Percentiles rank a stretch among this genome's conserved stretches.
Evolutionary conservation across 2,797 vertebrate species (phyloP).

Genomic region (Mionectes olivaceus): DNA sequence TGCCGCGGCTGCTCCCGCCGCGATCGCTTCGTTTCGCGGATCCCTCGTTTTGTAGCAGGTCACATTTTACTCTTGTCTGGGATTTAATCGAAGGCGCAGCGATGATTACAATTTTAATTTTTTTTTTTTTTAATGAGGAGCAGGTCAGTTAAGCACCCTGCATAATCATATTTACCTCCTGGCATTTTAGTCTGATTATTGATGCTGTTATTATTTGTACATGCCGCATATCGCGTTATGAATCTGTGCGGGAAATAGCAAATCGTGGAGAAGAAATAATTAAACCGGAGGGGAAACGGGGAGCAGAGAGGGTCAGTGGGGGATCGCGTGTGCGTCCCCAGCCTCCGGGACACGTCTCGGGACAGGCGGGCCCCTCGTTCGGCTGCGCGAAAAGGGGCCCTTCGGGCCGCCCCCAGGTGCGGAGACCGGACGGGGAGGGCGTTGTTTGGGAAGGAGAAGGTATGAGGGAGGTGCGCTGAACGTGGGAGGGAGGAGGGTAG

Average conservation of each 20-base stretch:
- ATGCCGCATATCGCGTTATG: neutral
- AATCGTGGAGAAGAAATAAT: neutral
- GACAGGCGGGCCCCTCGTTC: neutral
- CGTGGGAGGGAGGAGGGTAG: no score
- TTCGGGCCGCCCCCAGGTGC: neutral
- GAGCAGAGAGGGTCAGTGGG: neutral
- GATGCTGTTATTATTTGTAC: neutral
- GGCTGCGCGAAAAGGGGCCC: neutral
- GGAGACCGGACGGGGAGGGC: neutral
- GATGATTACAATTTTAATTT: neutral
- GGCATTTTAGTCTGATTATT: neutral
- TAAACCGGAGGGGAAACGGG: neutral
- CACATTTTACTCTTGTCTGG: neutral
- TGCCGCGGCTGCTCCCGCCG: neutral
- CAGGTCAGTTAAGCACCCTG: neutral
- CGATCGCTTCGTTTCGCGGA: neutral
- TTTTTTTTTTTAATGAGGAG: no score
- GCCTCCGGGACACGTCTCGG: neutral
- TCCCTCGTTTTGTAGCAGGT: neutral
- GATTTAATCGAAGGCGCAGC: neutral
- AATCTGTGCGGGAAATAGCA: neutral
- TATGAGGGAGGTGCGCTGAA: neutral
- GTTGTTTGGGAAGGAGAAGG: neutral
- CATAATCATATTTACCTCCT: conserved; percentile 6
- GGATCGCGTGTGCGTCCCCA: neutral